Evolutionary conservation across 1,140 invertebrate species (phyloP).

Genomic region (Manduca sexta): DNA sequence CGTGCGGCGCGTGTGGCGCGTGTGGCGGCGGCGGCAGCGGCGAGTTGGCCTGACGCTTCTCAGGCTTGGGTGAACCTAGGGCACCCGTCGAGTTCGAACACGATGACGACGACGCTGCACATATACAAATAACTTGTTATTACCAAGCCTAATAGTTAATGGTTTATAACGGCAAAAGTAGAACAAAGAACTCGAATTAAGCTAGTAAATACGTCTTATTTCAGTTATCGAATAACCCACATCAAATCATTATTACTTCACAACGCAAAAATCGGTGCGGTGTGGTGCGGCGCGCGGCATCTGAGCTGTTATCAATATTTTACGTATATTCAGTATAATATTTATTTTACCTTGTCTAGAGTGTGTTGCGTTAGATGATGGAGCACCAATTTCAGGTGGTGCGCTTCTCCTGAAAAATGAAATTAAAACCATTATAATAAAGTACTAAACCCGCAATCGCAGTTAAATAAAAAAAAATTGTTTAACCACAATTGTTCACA

Average conservation of each 20-base stretch:
- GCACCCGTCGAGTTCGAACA: conserved; percentile 82
- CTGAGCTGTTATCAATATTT: too few relatives aligned
- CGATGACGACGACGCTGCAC: conserved; percentile 82
- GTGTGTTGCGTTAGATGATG: conserved; percentile 73
- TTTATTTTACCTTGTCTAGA: conserved; percentile 78
- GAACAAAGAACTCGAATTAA: too few relatives aligned
- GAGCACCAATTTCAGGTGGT: conserved; percentile 51
- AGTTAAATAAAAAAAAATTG: too few relatives aligned
- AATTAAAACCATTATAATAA: conserved; percentile 2
- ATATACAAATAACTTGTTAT: not conserved
- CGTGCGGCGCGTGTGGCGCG: conserved; percentile 19
- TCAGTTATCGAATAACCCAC: too few relatives aligned
- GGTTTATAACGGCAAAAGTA: too few relatives aligned
- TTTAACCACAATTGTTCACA: too few relatives aligned
- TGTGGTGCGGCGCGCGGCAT: too few relatives aligned
- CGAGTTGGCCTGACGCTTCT: conserved; percentile 90
- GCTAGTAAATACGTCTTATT: too few relatives aligned
- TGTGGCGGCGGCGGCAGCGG: conserved; percentile 83
- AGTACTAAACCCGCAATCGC: not conserved
- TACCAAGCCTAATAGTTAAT: too few relatives aligned
- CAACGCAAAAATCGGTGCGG: too few relatives aligned
- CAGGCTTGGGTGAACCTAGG: conserved; percentile 86
- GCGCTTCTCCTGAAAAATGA: conserved; percentile 48
- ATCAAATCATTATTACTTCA: too few relatives aligned
- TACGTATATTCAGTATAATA: not conserved